Conservation (phyloP, 2,113 vertebrate genomes). For the Mus pahari region DNA sequence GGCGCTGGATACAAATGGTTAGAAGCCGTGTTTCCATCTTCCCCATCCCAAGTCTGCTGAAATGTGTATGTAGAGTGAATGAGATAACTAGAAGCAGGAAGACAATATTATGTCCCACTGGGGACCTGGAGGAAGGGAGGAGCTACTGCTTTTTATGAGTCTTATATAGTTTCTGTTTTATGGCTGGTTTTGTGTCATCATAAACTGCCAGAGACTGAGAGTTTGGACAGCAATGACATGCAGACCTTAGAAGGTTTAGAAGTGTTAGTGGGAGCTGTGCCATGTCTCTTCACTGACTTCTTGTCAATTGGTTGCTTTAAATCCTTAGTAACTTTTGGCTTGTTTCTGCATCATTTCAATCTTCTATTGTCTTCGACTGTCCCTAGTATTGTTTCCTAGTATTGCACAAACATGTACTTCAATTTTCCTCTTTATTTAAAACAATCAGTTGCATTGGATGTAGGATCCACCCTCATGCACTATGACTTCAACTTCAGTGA, state of each 20-base stretch:
- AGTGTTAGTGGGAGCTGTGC: not conserved
- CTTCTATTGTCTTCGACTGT: not conserved
- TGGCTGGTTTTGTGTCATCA: not conserved
- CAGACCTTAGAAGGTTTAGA: not conserved
- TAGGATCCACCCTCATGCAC: not conserved
- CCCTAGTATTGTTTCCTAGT: not conserved
- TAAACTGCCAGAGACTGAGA: not conserved
- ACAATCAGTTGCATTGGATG: not conserved
- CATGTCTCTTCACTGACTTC: not conserved
- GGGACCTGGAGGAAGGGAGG: not conserved
- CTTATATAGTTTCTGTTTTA: not conserved
- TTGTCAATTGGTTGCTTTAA: not conserved
- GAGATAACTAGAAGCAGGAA: not conserved
- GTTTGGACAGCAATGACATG: not conserved
- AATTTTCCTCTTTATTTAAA: not conserved
- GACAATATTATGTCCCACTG: not conserved
- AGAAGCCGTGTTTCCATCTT: not conserved
- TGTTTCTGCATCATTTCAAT: not conserved
- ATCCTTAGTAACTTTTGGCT: not conserved
- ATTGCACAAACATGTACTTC: not conserved
- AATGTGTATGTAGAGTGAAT: not conserved
- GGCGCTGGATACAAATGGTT: not conserved
- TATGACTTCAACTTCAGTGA: not conserved
- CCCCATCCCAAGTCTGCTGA: not conserved
- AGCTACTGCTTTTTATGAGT: not conserved